Base-by-base conservation (phyloP, 2,113 vertebrate genomes). In the Acanthisitta chloris region DNA sequence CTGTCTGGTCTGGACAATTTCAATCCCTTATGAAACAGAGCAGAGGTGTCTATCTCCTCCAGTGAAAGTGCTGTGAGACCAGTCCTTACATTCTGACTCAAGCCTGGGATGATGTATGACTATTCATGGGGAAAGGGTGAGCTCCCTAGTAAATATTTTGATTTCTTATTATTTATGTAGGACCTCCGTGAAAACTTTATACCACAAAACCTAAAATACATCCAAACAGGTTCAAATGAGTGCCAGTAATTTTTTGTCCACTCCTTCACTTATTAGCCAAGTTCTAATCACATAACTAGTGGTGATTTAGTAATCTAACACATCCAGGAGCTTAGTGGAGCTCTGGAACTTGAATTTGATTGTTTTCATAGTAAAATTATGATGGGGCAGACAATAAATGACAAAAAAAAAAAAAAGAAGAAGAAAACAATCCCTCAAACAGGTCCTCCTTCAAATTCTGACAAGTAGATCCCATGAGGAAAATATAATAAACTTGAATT, bases 311-410 rank as follows among this genome's bases (percentile, higher is more conserved):
- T 42, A 55, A 65, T 17, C 23, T 61, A 51, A 42, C 34, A 62
- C 12, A 48, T 46, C 6, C 23, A 57, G 15, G 17, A 70, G 51
- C 38, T n/a, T 1, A 40, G 19, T 0, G 0, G 4, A 74, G 7
- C 58, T 69, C 48, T 84, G 65, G 40, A 70, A 52, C 49, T 65
- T 59, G 8, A 84, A 51, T 21, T 59, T 24, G 4, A 21, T 36
- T 33, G 14, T 51, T 76, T 59, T 61, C 23, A 36, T 17, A 54
- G 21, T 23, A 70, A 59, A 69, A 85, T 59, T 54, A 59, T 3
- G 4, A 64, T 28, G 20, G 14, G 10, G 17, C 8, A 85, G 24
- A 81, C 9, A 52, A 26, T 23, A 29, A 69, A 54, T 40, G 6
- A 34, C 46, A 49, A 34, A 14, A 69, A 21, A 7, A 11, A n/a